A percentile compares a stretch with the other conserved stretches of the same genome.
phyloP scores from a whole-genome alignment of 2,113 vertebrate species.

The Cyanistes caeruleus region DNA sequence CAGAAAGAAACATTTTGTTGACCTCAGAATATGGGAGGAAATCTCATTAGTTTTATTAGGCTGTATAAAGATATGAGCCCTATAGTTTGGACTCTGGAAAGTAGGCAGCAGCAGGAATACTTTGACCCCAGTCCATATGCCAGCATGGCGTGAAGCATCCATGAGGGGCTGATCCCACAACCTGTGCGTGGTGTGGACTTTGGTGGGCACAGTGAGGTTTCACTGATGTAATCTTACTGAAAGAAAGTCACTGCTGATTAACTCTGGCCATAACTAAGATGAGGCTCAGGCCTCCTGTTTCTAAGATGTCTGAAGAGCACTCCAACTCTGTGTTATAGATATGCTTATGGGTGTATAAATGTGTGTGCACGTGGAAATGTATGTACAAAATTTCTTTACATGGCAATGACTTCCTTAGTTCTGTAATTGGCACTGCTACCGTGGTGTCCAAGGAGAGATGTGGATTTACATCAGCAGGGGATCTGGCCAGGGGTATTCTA shows the following conservation, averaged over 20 bases:
- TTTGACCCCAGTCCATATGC: slow-evolving; percentile 72
- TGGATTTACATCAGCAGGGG: background rate
- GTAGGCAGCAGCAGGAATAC: slow-evolving; percentile 53
- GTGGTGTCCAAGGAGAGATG: background rate
- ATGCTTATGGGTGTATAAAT: background rate
- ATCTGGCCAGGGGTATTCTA: background rate
- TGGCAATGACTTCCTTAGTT: background rate
- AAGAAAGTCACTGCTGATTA: background rate
- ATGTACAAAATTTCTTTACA: background rate
- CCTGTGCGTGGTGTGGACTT: slow-evolving; percentile 15
- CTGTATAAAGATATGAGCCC: slow-evolving; percentile 62
- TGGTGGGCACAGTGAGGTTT: background rate
- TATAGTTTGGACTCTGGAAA: slow-evolving; percentile 75
- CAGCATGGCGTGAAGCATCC: slow-evolving; percentile 17
- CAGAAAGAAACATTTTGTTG: background rate
- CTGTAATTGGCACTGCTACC: background rate
- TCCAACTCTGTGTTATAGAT: background rate
- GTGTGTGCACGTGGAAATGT: rapidly evolving
- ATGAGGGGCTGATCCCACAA: background rate
- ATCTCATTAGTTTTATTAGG: slow-evolving; percentile 66
- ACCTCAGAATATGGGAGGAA: slow-evolving; percentile 49
- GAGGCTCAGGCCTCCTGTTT: background rate
- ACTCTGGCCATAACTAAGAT: background rate
- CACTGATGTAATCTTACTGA: background rate
- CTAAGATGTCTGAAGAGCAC: background rate